Conservation (phyloP, 2,888 invertebrate species). For the Cybosia mesomella region DNA sequence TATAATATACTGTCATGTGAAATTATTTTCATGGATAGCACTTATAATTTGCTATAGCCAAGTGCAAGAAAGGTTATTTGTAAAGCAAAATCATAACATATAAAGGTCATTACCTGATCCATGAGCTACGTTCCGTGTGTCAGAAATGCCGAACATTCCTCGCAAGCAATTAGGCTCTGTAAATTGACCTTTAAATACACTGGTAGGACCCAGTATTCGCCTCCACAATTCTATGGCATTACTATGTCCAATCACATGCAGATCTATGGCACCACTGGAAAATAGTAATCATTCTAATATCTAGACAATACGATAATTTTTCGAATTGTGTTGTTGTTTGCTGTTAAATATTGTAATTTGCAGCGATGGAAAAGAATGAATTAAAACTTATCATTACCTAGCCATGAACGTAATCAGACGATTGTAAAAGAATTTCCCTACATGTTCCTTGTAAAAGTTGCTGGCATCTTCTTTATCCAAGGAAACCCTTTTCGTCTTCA, state of each 20-base stretch:
- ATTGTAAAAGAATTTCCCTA: slow-evolving; percentile 93
- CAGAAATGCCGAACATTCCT: slow-evolving; percentile 95
- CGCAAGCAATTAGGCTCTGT: slow-evolving; percentile 92
- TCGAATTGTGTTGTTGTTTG: neutral
- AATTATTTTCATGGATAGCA: too few relatives aligned
- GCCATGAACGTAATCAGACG: slow-evolving; percentile 93
- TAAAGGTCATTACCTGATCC: slow-evolving; percentile 91
- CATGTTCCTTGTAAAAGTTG: slow-evolving; percentile 94
- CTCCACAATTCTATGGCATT: slow-evolving; percentile 95
- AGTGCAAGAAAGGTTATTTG: too few relatives aligned
- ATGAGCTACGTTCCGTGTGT: slow-evolving; percentile 97
- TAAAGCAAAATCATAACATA: too few relatives aligned
- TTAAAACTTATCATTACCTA: slow-evolving; percentile 82
- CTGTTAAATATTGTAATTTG: neutral
- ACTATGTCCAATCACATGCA: slow-evolving; percentile 91
- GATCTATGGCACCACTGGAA: slow-evolving; percentile 94
- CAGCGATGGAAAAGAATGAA: slow-evolving; percentile 6
- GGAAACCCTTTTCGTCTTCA: slow-evolving; percentile 89
- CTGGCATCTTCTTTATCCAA: slow-evolving; percentile 89
- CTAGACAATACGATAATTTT: neutral
- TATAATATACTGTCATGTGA: too few relatives aligned
- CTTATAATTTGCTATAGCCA: too few relatives aligned
- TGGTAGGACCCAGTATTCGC: slow-evolving; percentile 95
- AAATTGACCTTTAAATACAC: slow-evolving; percentile 93
- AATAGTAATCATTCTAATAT: neutral